Conservation (phyloP, 2,888 invertebrate species). For the Ochlodes sylvanus region DNA sequence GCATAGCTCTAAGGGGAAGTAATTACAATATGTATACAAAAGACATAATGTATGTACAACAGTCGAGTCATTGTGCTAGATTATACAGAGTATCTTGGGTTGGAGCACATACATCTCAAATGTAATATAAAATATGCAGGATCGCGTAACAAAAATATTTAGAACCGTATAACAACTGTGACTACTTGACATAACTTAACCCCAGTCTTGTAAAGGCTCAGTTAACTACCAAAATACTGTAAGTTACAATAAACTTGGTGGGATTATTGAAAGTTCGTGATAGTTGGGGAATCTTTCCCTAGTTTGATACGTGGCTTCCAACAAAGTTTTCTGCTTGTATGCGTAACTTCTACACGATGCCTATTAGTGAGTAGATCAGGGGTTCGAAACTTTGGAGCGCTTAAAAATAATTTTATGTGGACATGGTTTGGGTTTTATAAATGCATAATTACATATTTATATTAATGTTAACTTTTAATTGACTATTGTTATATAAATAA, state of each 20-base stretch:
- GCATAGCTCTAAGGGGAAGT: too few relatives aligned
- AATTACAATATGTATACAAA: too few relatives aligned
- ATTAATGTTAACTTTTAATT: too few relatives aligned
- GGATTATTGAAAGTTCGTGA: slow-evolving; percentile 73
- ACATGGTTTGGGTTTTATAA: slow-evolving; percentile 8
- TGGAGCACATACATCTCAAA: too few relatives aligned
- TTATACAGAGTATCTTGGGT: too few relatives aligned
- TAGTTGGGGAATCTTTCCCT: slow-evolving; percentile 71
- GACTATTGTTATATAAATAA: too few relatives aligned
- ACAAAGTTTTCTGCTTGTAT: slow-evolving; percentile 60
- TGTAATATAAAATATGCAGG: too few relatives aligned
- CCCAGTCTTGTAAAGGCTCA: slow-evolving; percentile 22
- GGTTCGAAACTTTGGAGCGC: slow-evolving; percentile 36
- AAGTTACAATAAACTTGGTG: slow-evolving; percentile 67
- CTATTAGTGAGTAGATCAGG: slow-evolving; percentile 54
- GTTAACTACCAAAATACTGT: slow-evolving; percentile 49
- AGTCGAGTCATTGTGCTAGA: too few relatives aligned
- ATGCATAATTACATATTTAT: too few relatives aligned
- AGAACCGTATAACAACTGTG: not conserved
- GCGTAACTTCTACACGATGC: slow-evolving; percentile 57
- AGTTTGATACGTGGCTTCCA: slow-evolving; percentile 64
- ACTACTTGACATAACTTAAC: slow-evolving; percentile 17
- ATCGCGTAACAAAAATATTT: too few relatives aligned
- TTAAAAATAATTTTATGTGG: slow-evolving; percentile 30
- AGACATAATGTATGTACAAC: too few relatives aligned